A percentile compares a stretch with the other conserved stretches of the same genome.
phyloP scores from a whole-genome alignment of 2,113 vertebrate genomes.

The Emydura subglobosa region DNA sequence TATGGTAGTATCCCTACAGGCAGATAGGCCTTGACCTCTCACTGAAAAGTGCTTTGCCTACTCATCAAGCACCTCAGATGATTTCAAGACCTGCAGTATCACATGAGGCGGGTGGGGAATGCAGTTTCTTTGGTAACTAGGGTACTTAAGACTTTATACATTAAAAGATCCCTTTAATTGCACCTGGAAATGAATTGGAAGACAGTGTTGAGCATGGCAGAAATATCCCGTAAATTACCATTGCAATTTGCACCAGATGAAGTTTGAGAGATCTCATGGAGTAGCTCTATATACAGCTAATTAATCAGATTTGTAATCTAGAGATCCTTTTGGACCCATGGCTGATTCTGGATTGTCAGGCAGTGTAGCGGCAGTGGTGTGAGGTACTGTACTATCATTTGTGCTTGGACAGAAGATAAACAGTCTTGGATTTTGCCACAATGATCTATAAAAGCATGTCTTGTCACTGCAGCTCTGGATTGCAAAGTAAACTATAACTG shows the following conservation, averaged over 20 bases:
- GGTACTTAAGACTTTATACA: not conserved
- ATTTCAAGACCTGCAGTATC: not conserved
- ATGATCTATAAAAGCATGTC: not conserved
- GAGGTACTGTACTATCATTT: not conserved
- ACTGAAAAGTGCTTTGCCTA: not conserved
- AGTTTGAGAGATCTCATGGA: not conserved
- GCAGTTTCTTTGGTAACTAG: not conserved
- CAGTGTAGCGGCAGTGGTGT: not conserved
- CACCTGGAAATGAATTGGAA: not conserved
- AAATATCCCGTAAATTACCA: not conserved
- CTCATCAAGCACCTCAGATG: not conserved
- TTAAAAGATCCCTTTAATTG: not conserved
- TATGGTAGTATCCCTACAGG: not conserved
- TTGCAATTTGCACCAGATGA: not conserved
- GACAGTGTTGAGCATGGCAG: not conserved
- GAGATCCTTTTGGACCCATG: not conserved
- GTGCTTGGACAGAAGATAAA: not conserved
- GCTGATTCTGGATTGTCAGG: conserved; percentile 1
- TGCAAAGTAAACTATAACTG: not conserved
- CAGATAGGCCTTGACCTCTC: not conserved
- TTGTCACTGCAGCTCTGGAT: accelerated
- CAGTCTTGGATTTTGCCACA: not conserved
- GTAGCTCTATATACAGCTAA: not conserved
- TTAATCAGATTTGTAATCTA: not conserved
- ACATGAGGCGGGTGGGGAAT: not conserved